These are phyloP conservation scores for Cepaea hortensis DNA, from an alignment of 2,888 invertebrate species.

Conservation along the genomic window DNA sequence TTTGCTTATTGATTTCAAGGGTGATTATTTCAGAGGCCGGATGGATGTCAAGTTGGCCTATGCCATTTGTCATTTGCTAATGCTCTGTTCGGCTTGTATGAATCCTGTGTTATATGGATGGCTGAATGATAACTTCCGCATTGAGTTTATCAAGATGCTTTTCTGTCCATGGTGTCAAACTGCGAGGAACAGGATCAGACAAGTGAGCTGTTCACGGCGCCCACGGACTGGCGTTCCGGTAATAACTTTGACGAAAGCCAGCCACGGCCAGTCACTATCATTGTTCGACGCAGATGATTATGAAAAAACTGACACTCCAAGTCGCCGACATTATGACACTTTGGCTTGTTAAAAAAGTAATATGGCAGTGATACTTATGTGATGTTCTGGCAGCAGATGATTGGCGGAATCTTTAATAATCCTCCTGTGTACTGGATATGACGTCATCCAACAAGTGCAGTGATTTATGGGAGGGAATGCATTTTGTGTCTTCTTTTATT, in stretches of 20 bases:
- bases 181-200: conserved; percentile 25
- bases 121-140: conserved; percentile 94
- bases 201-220: conserved; percentile 43
- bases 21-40: conserved; percentile 81
- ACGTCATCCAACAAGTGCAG: too few relatives aligned
- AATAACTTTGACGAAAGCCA: conserved; percentile 56
- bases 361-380: background rate
- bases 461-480: too few relatives aligned
- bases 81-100: conserved; percentile 92
- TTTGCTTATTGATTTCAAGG: conserved; percentile 83
- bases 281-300: conserved; percentile 35
- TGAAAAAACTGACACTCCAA: conserved; percentile 8
- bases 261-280: conserved; percentile 48
- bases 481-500: too few relatives aligned
- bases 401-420: too few relatives aligned
- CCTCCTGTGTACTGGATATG: too few relatives aligned
- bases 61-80: conserved; percentile 82
- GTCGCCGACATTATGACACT: background rate
- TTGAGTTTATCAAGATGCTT: conserved; percentile 82
- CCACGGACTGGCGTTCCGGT: conserved; percentile 49
- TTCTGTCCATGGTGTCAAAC: conserved; percentile 60
- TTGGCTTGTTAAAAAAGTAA: background rate
- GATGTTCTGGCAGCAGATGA: too few relatives aligned
- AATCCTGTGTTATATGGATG: conserved; percentile 94
- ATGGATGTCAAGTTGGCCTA: conserved; percentile 71